phyloP scores from a whole-genome alignment of 2,888 invertebrate genomes.

The Aleiodes testaceus region DNA sequence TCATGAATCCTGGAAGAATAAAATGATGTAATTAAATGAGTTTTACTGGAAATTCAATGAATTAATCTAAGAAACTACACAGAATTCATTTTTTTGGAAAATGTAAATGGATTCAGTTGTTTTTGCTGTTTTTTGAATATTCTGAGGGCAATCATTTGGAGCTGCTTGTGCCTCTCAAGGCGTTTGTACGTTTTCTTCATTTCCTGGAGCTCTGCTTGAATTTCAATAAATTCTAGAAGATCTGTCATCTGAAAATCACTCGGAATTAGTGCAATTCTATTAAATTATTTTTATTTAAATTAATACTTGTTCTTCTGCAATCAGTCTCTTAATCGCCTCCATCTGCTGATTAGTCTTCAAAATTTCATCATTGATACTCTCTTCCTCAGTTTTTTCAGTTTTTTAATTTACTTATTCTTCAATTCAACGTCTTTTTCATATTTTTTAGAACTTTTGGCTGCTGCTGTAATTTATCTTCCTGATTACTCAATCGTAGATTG shows the following conservation, averaged over 20 bases:
- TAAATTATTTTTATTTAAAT: not conserved
- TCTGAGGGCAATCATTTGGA: conserved; percentile 52
- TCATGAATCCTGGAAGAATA: not conserved
- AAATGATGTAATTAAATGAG: not conserved
- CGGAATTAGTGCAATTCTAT: too few relatives aligned
- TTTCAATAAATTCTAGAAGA: conserved; percentile 76
- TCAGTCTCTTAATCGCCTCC: conserved; percentile 70
- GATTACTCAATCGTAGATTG: conserved; percentile 75
- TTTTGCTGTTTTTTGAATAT: conserved; percentile 42
- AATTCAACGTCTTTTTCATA: conserved; percentile 72
- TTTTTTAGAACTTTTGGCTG: conserved; percentile 73
- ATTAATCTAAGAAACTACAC: not conserved
- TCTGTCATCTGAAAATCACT: conserved; percentile 74
- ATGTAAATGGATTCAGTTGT: conserved; percentile 30
- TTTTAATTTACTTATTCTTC: conserved; percentile 71
- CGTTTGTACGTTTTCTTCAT: conserved; percentile 72
- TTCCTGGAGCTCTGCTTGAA: conserved; percentile 74
- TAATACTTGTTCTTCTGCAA: conserved; percentile 71
- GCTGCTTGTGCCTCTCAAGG: conserved; percentile 61
- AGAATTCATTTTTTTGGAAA: conserved; percentile 7
- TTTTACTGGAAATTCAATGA: too few relatives aligned
- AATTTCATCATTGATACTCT: conserved; percentile 71
- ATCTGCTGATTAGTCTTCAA: conserved; percentile 70
- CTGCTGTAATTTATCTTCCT: conserved; percentile 76
- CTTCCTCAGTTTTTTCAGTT: conserved; percentile 73